Conservation (phyloP, 2,113 vertebrate genomes). For the Heliornis fulica region DNA sequence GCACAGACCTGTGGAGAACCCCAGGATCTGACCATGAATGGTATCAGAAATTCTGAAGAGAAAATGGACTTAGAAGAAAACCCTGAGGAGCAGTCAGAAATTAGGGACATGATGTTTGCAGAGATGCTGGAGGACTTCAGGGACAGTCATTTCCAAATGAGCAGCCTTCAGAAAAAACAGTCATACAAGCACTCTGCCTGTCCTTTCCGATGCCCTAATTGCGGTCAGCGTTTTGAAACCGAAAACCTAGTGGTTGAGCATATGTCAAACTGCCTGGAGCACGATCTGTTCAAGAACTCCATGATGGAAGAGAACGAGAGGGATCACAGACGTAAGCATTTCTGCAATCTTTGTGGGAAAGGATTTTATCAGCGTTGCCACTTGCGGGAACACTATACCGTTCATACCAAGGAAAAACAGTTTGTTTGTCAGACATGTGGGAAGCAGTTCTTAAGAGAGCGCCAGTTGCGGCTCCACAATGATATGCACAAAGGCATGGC, state of each 20-base stretch:
- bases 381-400: constrained; percentile 97
- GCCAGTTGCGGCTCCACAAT: constrained; percentile 94
- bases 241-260: constrained; percentile 91
- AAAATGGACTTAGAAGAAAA: constrained; percentile 89
- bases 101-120: constrained; percentile 83
- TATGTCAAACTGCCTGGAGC: constrained; percentile 87
- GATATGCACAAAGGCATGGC: constrained; percentile 99
- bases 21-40: constrained; percentile 77
- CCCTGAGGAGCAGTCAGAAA: constrained; percentile 83
- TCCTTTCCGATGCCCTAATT: constrained; percentile 89
- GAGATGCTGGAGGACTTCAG: constrained; percentile 81
- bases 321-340: constrained; percentile 94
- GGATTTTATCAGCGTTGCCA: constrained; percentile 99
- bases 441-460: constrained; percentile 96
- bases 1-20: constrained; percentile 91
- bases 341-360: constrained; percentile 95
- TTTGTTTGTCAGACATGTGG: constrained; percentile 97
- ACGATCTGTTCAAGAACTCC: constrained; percentile 85
- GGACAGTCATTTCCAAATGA: constrained; percentile 76
- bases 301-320: constrained; percentile 85
- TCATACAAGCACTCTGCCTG: constrained; percentile 82
- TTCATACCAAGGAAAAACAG: constrained; percentile 98
- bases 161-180: constrained; percentile 76
- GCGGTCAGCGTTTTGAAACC: constrained; percentile 87
- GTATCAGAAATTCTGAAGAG: constrained; percentile 77